Evolutionary conservation across 2,888 invertebrate genomes (phyloP), one percentile per base, ranked within the genome.

Genomic region (Hydrotaea diabolus): DNA sequence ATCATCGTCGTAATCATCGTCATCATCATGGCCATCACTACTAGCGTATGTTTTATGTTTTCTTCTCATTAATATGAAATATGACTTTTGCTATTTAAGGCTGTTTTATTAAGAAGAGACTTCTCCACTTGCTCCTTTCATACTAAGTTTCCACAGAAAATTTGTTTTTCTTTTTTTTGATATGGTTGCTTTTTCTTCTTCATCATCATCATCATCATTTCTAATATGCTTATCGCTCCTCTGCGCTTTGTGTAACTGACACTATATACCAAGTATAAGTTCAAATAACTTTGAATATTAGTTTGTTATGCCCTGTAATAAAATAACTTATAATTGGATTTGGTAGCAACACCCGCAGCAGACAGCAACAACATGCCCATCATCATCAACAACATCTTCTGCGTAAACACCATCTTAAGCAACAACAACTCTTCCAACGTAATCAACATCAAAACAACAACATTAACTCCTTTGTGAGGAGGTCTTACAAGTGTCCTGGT

Each of bases 261-360:
- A 23, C 59, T 59, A 59, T 13, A 23, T n/a, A n/a, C n/a, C n/a
- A n/a, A n/a, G n/a, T n/a, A n/a, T 26, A 23, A 59, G 59, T 23
- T 59, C 23, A 55, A 59, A 59, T 59, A 59, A 59, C 26, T 59
- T 59, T 59, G 23, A 59, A 26, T 59, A 23, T 26, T 23, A 59
- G 23, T 59, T 59, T 23, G 23, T 59, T 23, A 59, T 19, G 55
- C 3, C 23, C 26, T 59, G 26, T 26, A 59, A 59, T 59, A 59
- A 59, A 59, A 59, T 59, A 59, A 59, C 59, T 59, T 59, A 59
- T 59, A 59, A 59, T 59, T 59, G 26, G 59, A 59, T 59, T 59
- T 23, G 21, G 21, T 23, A 21, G 23, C 11, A 55, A 21, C 31
- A 31, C 31, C 2, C 31, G 7, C 2, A 2, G 7, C 3, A 0